Evolutionary conservation across 2,797 vertebrate species (phyloP).

Genomic region (Thamnophis elegans): DNA sequence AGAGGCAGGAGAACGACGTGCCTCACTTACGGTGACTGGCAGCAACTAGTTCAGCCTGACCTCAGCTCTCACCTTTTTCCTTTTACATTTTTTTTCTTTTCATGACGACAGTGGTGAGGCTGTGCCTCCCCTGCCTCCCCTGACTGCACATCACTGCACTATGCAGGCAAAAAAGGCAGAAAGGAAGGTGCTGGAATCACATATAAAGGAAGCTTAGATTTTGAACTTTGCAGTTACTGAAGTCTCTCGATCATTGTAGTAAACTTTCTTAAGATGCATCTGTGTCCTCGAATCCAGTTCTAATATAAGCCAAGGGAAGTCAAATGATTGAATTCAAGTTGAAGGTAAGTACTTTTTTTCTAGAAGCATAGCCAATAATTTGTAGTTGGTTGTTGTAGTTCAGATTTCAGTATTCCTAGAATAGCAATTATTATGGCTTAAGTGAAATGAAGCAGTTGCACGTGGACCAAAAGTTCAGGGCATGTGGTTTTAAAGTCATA

Average conservation of each 20-base stretch:
- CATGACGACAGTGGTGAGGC: no score
- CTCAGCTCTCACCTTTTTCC: no score
- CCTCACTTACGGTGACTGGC: no score
- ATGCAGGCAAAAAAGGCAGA: not conserved
- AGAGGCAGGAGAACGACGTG: no score
- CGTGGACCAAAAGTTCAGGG: not conserved
- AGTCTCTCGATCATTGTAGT: not conserved
- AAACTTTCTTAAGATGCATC: not conserved
- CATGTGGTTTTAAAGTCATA: not conserved
- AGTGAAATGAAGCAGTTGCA: not conserved
- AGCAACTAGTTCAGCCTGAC: no score
- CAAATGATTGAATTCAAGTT: not conserved
- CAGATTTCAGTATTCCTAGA: not conserved
- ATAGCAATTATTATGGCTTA: not conserved
- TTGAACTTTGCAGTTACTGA: not conserved
- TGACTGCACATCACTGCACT: no score
- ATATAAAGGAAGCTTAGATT: not conserved
- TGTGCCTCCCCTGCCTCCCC: no score
- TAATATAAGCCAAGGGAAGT: not conserved
- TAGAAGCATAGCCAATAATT: not conserved
- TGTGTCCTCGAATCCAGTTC: not conserved
- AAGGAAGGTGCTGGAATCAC: not conserved
- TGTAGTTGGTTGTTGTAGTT: not conserved
- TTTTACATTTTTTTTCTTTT: no score
- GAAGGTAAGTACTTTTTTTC: not conserved